These are phyloP conservation scores for Zalophus californianus DNA, from an alignment of 2,797 vertebrate species.

Conservation along the genomic window DNA sequence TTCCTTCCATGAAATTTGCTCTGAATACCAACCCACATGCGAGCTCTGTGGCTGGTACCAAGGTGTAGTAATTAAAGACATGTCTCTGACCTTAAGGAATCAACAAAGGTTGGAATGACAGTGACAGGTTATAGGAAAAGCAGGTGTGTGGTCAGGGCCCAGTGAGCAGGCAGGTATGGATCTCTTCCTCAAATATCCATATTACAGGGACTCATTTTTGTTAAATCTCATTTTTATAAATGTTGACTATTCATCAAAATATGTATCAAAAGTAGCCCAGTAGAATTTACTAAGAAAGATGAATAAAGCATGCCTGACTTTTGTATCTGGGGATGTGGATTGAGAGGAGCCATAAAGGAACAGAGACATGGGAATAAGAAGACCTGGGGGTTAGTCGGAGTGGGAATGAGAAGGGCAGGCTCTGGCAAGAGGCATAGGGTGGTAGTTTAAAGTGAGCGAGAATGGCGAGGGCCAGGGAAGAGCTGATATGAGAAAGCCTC, in stretches of 20 bases:
- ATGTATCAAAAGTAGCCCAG: not conserved
- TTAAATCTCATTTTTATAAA: not conserved
- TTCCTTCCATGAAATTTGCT: not conserved
- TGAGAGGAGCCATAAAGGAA: not conserved
- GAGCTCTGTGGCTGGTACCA: not conserved
- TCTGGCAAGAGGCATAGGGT: not conserved
- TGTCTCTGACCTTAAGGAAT: not conserved
- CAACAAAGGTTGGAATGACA: not conserved
- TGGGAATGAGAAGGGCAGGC: not conserved
- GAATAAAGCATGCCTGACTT: conserved; percentile 31
- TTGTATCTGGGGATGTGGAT: not conserved
- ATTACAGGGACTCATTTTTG: not conserved
- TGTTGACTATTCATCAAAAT: conserved; percentile 48
- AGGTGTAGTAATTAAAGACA: not conserved
- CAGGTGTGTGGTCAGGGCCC: not conserved
- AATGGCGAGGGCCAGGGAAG: not conserved
- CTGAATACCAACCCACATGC: not conserved
- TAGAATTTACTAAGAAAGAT: not conserved
- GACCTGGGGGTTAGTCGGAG: not conserved
- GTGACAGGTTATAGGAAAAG: not conserved
- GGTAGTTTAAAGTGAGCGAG: not conserved
- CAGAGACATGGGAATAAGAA: not conserved
- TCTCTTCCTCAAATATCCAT: not conserved
- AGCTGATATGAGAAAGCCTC: not conserved
- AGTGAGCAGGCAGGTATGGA: not conserved